Conservation (phyloP, 1,140 invertebrate species). For the Achatina immaculata region DNA sequence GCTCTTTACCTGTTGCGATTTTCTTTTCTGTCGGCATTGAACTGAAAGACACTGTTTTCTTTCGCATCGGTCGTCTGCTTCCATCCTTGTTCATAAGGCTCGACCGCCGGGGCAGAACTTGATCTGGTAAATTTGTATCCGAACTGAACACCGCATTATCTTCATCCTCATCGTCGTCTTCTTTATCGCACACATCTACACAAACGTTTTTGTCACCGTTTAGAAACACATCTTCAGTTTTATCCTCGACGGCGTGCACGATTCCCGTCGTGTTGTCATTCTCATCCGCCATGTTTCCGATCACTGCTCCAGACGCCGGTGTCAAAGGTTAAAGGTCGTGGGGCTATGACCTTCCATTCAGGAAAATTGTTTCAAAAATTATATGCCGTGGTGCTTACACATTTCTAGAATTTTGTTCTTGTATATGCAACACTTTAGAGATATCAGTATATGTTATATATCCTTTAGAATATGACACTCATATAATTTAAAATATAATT, state of each 20-base stretch:
- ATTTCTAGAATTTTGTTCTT: no score
- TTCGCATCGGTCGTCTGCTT: conserved; percentile 54
- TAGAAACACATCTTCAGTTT: conserved; percentile 54
- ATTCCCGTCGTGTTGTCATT: conserved; percentile 46
- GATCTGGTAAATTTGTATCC: conserved; percentile 46
- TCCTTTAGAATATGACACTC: no score
- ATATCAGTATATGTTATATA: no score
- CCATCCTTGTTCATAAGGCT: conserved; percentile 62
- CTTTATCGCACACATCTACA: conserved; percentile 41
- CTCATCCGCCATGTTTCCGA: conserved; percentile 60
- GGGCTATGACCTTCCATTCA: no score
- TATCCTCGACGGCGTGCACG: conserved; percentile 42
- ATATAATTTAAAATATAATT: no score
- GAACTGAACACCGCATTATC: conserved; percentile 29
- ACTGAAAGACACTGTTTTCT: conserved; percentile 70
- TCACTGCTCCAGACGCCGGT: neutral
- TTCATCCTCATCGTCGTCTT: conserved; percentile 35
- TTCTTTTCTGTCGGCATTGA: conserved; percentile 69
- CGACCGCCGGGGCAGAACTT: conserved; percentile 53
- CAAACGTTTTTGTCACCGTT: conserved; percentile 51
- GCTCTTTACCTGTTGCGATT: conserved; percentile 71
- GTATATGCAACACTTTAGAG: no score
- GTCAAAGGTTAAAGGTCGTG: neutral
- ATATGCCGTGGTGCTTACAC: no score
- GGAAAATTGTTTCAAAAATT: no score